Base-by-base conservation (phyloP, 2,113 vertebrate species). In the Misgurnus anguillicaudatus region DNA sequence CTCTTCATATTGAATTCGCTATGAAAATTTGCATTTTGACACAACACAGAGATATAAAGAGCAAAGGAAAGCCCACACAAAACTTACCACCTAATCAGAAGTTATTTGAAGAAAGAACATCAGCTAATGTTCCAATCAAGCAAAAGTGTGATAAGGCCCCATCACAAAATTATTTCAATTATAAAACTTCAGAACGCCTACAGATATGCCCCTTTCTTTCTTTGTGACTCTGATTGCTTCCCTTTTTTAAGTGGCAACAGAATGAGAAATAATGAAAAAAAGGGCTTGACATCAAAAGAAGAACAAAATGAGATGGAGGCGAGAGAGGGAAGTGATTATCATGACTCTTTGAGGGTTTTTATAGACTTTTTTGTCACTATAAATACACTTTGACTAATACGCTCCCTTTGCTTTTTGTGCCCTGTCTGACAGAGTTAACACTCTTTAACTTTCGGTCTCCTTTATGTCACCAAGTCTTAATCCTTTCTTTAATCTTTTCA, bases 201-300 rank as follows among this genome's bases (percentile, higher is more conserved):
- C 17, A 53, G 17, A 55, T 38, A 70, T 4, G 7, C 7, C 24
- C 5, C 17, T 55, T 55, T 11, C 55, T 68, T 70, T 67, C 17
- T 47, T 16, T 70, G 21, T 11, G 6, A 48, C 19, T 19, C 36
- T 36, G 39, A 58, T 51, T 63, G 42, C 24, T 51, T 53, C 8
- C n/a, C 5, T 48, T 63, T 71, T 16, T 17, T 53, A 7, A 38
- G 21, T 38, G 67, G 42, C 8, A 21, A 19, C 9, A 7, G 24
- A 31, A 62, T 9, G 9, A 21, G 24, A 31, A 79, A 53, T 14
- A n/a, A 45, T 5, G n/a, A 45, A 19, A 58, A 78, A 60, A 9
- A 62, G 47, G 67, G 58, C 42, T 41, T 79, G 58, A 63, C 67
- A 71, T 72, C 58, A 79, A 63, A 58, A 58, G 68, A 73, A 21